Base-by-base conservation (phyloP, 2,797 vertebrate genomes). In the Enoplosus armatus region DNA sequence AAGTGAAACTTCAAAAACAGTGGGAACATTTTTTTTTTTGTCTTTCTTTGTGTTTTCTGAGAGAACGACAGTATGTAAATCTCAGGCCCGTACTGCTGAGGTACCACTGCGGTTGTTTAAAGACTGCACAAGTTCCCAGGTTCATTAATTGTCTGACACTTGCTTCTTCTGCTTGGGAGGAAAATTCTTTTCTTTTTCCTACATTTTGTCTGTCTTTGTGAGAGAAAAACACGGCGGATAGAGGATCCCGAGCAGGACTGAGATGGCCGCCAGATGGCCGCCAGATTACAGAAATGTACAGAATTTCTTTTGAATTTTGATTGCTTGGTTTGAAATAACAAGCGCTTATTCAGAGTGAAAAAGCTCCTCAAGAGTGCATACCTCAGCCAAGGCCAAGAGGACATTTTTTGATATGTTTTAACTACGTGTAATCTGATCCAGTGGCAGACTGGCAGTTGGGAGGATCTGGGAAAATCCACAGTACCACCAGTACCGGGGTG, bases 1-100 rank as follows among this genome's bases (percentile, higher is more conserved):
- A 83, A 84, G 78, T 45, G 16, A 83, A 88, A 75, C 72, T 83
- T 90, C 62, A 86, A 80, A 85, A 84, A 75, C 14, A 4, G 53
- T 5, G 22, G 22, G 39, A 80, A 48, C 64, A 83, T 54, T 81
- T 77, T 56, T 48, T 71, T 26, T 63, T 78, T 11, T 10, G 8
- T 20, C 35, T 75, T 80, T 20, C 35, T 75, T 80, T 78, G 35
- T 73, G 39, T 61, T 85, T 72, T 59, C 50, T 70, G 22, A 37
- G 11, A 64, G 58, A 50, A 67, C 58, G 58, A 24, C 31, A 47
- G 35, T 43, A 71, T 68, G 51, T 45, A 72, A 80, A 82, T 81
- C 59, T 67, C 7, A 26, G 61, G 45, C 65, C 33, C 29, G 26
- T 9, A 24, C 64, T 53, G 5, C n/a, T 24, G 61, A 70, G 68